phyloP scores from a whole-genome alignment of 2,797 vertebrate species.

The Chaetodon trifasciatus region DNA sequence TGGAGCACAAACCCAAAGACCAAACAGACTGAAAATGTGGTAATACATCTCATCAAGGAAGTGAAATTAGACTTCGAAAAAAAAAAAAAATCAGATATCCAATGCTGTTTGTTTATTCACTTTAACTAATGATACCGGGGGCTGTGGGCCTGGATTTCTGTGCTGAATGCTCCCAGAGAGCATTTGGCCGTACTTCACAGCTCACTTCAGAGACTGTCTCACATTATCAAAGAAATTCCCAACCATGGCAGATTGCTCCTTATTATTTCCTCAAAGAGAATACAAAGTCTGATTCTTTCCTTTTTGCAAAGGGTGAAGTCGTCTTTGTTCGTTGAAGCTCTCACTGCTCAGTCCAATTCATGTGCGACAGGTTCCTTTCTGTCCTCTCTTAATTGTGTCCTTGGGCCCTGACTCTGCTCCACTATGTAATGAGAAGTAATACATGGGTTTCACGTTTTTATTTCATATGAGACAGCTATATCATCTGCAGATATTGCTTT shows the following conservation, averaged over 20 bases:
- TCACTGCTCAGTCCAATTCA: slow-evolving; percentile 26
- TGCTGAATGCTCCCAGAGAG: slow-evolving; percentile 37
- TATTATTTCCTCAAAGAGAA: slow-evolving; percentile 70
- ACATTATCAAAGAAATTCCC: slow-evolving; percentile 59
- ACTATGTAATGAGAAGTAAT: slow-evolving; percentile 44
- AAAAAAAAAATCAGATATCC: slow-evolving; percentile 24
- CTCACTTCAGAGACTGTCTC: slow-evolving; percentile 48
- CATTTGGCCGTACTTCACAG: slow-evolving; percentile 50
- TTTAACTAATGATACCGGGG: slow-evolving; percentile 47
- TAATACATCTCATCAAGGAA: slow-evolving; percentile 46
- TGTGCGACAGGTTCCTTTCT: slow-evolving; percentile 32
- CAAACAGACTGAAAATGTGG: slow-evolving; percentile 56
- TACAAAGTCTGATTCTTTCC: slow-evolving; percentile 35
- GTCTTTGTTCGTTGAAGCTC: slow-evolving; percentile 31
- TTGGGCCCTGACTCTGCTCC: slow-evolving; percentile 33
- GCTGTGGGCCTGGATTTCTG: neutral
- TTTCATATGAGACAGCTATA: slow-evolving; percentile 31
- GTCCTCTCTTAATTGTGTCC: slow-evolving; percentile 64
- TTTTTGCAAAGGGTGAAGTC: slow-evolving; percentile 40
- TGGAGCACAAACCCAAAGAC: slow-evolving; percentile 41
- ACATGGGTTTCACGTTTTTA: slow-evolving; percentile 51
- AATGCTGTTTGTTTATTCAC: slow-evolving; percentile 55
- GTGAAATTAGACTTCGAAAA: slow-evolving; percentile 39
- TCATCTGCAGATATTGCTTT: slow-evolving; percentile 35
- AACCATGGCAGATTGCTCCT: slow-evolving; percentile 47